Evolutionary conservation across 1,140 invertebrate species (phyloP), one percentile per base, ranked within the genome.

Genomic region (Asbolus verrucosus): DNA sequence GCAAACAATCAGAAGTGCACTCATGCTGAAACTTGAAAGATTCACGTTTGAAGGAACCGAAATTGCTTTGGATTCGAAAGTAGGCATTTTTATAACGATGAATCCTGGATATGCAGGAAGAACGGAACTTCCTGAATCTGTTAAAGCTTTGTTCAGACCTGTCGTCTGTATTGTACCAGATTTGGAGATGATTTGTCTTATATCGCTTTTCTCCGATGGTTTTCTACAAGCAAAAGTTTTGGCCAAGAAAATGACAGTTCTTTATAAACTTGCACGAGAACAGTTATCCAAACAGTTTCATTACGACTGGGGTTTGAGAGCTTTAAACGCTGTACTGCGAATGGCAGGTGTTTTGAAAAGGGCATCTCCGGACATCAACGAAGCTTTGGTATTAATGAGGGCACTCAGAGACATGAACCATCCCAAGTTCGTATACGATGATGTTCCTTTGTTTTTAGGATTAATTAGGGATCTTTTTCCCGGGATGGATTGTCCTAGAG

Each of bases 11-110:
- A 85, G 92, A 69, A 93, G 90, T 74, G 94, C 92, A 0, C 80
- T 97, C 15, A 85, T 94, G 39, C 85, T 87, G 71, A 91, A 92
- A 73, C 78, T 91, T 0, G 87, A 88, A 61, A 82, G 85, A 73
- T 95, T 96, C 79, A 86, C 89, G 89, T 96, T 96, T 84, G 94
- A 95, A 83, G 91, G 90, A 1, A 86, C 90, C 77, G 91, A 95
- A 75, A 95, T 96, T 43, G 82, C 82, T 4, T 76, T 97, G 76
- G 93, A 97, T 81, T 81, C 84, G 5, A 93, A 94, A 83, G 91
- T 96, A 9, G 94, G 94, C 1, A 91, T 96, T 60, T 97, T 97
- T 78, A 95, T 96, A 33, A 96, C 94, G 5, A 96, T 97, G 93
- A 96, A 96, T 85, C 94, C 94, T 0, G 94, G 93, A 2, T 95